Conservation (phyloP, 1,140 invertebrate genomes). For the Dendroctonus valens region DNA sequence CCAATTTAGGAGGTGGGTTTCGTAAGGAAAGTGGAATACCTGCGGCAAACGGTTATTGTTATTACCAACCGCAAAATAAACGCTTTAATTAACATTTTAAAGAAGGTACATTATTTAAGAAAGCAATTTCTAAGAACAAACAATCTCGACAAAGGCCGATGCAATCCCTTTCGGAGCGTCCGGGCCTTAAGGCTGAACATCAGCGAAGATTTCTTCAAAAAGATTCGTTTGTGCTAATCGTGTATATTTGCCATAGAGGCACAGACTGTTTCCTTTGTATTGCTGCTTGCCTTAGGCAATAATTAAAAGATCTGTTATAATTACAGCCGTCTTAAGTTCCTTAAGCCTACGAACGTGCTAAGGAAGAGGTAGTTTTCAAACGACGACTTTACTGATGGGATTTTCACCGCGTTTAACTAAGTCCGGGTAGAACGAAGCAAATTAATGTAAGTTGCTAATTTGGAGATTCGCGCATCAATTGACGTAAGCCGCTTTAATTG, state of each 20-base stretch:
- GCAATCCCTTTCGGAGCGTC: constrained; percentile 14
- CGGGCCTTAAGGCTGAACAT: constrained; percentile 25
- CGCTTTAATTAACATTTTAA: constrained; percentile 27
- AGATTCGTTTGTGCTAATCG: constrained; percentile 27
- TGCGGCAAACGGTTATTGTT: constrained; percentile 5
- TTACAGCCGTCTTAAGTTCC: constrained; percentile 25
- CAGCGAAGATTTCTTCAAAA: constrained; percentile 24
- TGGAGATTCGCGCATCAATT: constrained; percentile 16
- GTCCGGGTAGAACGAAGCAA: constrained; percentile 23
- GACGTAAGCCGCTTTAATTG: constrained; percentile 22
- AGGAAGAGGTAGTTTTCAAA: constrained; percentile 28
- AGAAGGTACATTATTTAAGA: constrained; percentile 25
- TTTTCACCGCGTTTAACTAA: constrained; percentile 28
- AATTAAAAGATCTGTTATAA: constrained; percentile 35
- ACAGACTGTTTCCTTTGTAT: constrained; percentile 33
- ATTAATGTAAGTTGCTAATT: constrained; percentile 29
- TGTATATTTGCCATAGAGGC: constrained; percentile 20
- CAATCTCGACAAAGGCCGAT: constrained; percentile 19
- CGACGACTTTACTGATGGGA: constrained; percentile 25
- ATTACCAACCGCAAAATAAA: constrained; percentile 6
- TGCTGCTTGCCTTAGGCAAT: constrained; percentile 20
- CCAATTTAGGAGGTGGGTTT: no score
- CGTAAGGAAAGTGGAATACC: not conserved
- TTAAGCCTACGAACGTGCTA: constrained; percentile 23
- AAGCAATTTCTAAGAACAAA: constrained; percentile 25